phyloP scores from a whole-genome alignment of 2,888 invertebrate genomes.

The Drosophila gaucha region DNA sequence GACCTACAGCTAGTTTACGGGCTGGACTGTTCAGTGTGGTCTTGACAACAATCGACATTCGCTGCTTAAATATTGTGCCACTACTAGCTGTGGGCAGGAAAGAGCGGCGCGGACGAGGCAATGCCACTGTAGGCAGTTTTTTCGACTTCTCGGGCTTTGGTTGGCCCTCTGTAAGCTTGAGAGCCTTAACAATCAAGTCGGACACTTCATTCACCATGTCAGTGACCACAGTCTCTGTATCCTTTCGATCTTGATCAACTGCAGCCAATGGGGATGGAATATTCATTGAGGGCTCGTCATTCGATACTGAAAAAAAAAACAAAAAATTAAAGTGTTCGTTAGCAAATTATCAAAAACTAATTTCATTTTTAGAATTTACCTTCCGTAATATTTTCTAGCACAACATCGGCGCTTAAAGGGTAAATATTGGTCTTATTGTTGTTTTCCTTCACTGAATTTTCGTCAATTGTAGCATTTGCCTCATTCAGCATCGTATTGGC shows the following conservation, averaged over 20 bases:
- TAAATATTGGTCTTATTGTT: constrained; percentile 49
- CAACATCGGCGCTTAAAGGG: constrained; percentile 58
- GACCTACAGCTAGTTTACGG: constrained; percentile 53
- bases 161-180: constrained; percentile 64
- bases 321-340: too few species aligned
- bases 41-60: constrained; percentile 83
- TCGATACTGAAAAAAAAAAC: constrained; percentile 50
- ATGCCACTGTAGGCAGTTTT: neutral
- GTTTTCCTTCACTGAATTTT: constrained; percentile 44
- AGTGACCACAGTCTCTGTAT: constrained; percentile 11
- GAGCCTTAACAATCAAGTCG: constrained; percentile 67
- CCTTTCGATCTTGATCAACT: neutral
- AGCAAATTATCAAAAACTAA: neutral
- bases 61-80: constrained; percentile 69
- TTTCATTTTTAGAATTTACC: constrained; percentile 28
- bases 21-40: constrained; percentile 83
- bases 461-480: constrained; percentile 41
- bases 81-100: constrained; percentile 50
- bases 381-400: constrained; percentile 66
- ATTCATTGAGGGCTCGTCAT: constrained; percentile 41
- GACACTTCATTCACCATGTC: constrained; percentile 70
- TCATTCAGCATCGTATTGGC: constrained; percentile 51
- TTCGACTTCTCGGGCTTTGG: constrained; percentile 16
- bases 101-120: constrained; percentile 56
- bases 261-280: constrained; percentile 1